These are phyloP conservation scores for Sinotaia quadrata DNA, from an alignment of 2,888 invertebrate genomes.

Conservation along the genomic window DNA sequence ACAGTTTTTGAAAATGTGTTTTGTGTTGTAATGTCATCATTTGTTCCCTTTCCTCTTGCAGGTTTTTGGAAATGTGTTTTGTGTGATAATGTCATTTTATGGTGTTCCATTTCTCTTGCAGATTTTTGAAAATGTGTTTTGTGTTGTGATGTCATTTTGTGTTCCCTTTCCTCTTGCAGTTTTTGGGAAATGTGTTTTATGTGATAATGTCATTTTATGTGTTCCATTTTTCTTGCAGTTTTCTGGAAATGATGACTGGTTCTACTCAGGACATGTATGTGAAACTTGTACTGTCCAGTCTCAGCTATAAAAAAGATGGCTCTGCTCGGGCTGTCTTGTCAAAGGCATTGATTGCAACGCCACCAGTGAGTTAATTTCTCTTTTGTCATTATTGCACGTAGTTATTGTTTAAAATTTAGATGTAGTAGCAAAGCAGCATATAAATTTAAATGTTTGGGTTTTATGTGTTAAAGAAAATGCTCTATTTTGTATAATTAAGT, in stretches of 20 bases:
- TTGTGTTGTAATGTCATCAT: too few relatives aligned
- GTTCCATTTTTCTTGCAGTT: constrained; percentile 74
- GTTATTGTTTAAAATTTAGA: too few relatives aligned
- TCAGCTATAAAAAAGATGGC: constrained; percentile 89
- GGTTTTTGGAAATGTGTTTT: too few relatives aligned
- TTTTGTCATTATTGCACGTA: constrained; percentile 79
- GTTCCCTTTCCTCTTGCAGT: neutral
- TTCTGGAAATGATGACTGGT: constrained; percentile 83
- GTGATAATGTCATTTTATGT: neutral
- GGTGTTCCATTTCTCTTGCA: too few relatives aligned
- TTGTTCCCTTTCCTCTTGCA: neutral
- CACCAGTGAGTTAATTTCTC: constrained; percentile 71
- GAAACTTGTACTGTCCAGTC: constrained; percentile 90
- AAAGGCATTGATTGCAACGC: constrained; percentile 74
- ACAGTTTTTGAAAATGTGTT: too few relatives aligned
- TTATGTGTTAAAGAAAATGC: too few relatives aligned
- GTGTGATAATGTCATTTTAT: too few relatives aligned
- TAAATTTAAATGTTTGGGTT: too few relatives aligned
- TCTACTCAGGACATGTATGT: constrained; percentile 93
- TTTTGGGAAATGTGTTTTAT: neutral
- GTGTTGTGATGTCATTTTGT: too few relatives aligned
- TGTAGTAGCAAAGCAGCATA: too few relatives aligned
- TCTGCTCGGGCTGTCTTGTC: constrained; percentile 74
- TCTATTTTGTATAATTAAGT: too few relatives aligned
- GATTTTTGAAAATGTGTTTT: too few relatives aligned